Percentiles rank a stretch among this genome's conserved stretches.
Conservation (phyloP, 1,140 invertebrate species). For the Cepaea nemoralis region DNA sequence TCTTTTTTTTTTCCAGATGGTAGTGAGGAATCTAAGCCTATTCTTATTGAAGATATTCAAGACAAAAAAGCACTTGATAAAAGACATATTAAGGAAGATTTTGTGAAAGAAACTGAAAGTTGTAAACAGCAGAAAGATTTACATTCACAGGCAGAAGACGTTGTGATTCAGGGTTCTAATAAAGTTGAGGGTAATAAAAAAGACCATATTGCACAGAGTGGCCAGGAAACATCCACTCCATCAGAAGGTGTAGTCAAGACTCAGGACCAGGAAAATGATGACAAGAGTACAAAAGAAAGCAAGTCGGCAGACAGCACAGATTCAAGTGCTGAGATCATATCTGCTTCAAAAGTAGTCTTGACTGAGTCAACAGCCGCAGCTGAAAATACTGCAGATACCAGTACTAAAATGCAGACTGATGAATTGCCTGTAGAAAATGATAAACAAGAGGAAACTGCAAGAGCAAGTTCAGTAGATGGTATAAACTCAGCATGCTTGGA, state of each 20-base stretch:
- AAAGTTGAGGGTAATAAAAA: neutral
- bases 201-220: neutral
- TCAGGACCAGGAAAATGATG: neutral
- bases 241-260: neutral
- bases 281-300: neutral
- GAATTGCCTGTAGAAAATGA: neutral
- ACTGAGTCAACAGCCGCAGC: neutral
- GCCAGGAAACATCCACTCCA: no score
- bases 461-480: neutral
- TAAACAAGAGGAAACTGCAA: neutral
- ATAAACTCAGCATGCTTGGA: neutral
- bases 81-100: neutral
- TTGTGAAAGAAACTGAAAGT: neutral
- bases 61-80: neutral
- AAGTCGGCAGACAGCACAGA: neutral
- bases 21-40: neutral
- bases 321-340: neutral
- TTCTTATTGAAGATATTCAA: neutral
- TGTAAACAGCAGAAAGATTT: neutral
- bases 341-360: neutral
- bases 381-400: neutral
- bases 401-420: neutral
- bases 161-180: neutral
- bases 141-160: neutral
- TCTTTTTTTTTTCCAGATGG: neutral